A percentile compares a stretch with the other conserved stretches of the same genome.
These are phyloP conservation scores for Menidia menidia DNA, from an alignment of 2,797 vertebrate species.

Conservation along the genomic window DNA sequence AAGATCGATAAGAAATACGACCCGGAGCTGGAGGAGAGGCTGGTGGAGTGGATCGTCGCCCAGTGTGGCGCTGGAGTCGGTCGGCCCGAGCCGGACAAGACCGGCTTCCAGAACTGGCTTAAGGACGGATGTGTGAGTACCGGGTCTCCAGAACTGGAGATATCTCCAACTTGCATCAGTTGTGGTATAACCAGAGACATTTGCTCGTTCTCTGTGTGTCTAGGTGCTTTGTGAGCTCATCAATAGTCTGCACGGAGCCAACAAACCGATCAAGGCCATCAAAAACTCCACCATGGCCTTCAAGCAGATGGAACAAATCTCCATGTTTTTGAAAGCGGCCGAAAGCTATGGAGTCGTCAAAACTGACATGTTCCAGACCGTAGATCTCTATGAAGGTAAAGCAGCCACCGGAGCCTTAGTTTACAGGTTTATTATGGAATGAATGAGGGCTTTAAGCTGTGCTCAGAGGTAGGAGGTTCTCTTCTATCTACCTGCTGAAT, in stretches of 20 bases:
- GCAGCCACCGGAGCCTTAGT: constrained; percentile 1
- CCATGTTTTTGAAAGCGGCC: constrained; percentile 91
- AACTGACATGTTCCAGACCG: constrained; percentile 95
- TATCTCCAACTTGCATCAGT: constrained; percentile 5
- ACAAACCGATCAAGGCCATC: constrained; percentile 86
- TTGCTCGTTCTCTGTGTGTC: constrained; percentile 5
- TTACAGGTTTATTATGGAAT: not conserved
- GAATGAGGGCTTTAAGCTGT: not conserved
- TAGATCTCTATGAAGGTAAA: constrained; percentile 94
- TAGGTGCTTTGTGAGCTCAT: constrained; percentile 92
- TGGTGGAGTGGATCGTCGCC: constrained; percentile 90
- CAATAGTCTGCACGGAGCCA: constrained; percentile 87
- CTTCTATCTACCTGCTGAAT: constrained; percentile 4
- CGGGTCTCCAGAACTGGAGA: constrained; percentile 14
- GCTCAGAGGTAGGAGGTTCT: not conserved
- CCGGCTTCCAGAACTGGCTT: constrained; percentile 94
- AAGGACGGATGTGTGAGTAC: constrained; percentile 92
- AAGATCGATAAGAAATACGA: constrained; percentile 98
- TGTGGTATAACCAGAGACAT: constrained; percentile 2
- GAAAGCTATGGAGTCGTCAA: constrained; percentile 92
- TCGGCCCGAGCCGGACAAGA: constrained; percentile 85
- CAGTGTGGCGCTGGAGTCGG: constrained; percentile 86
- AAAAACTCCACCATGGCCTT: constrained; percentile 89
- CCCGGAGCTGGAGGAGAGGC: constrained; percentile 89
- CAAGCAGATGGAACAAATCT: constrained; percentile 97